These are phyloP conservation scores for Laticauda colubrina DNA, from an alignment of 2,113 vertebrate genomes.

Conservation along the genomic window DNA sequence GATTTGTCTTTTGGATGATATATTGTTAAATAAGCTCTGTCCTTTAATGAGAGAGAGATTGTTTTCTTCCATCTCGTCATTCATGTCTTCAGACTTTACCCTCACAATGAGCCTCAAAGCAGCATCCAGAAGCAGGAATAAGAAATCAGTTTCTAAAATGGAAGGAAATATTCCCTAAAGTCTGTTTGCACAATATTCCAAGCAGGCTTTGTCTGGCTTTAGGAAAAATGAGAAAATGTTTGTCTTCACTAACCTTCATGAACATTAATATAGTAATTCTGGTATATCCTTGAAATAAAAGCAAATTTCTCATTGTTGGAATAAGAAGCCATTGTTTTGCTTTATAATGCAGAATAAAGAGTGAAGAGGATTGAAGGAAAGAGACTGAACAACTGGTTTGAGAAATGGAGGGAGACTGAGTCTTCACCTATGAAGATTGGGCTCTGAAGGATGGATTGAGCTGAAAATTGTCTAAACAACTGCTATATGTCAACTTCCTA, in stretches of 20 bases:
- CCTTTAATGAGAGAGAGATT: neutral
- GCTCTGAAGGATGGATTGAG: neutral
- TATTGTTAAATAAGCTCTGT: neutral
- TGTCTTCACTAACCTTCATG: neutral
- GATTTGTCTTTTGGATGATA: neutral
- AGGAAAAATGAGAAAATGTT: neutral
- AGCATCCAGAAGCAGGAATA: neutral
- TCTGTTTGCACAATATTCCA: slow-evolving; percentile 9
- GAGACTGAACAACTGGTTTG: neutral
- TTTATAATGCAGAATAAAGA: neutral
- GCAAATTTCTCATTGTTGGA: neutral
- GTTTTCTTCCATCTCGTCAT: neutral
- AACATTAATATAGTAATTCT: too few relatives aligned
- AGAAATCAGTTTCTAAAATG: neutral
- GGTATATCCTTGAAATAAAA: neutral
- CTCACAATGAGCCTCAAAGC: neutral
- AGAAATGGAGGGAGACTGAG: neutral
- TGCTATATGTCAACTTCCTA: neutral
- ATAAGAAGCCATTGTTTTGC: neutral
- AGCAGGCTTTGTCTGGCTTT: neutral
- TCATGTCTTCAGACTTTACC: neutral
- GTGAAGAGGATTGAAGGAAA: neutral
- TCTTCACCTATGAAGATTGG: neutral
- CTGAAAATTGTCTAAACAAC: neutral
- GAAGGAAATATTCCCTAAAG: neutral